A percentile compares a stretch with the other conserved stretches of the same genome.
Conservation (phyloP, 1,140 invertebrate species). For the Macrocentrus cingulum region DNA sequence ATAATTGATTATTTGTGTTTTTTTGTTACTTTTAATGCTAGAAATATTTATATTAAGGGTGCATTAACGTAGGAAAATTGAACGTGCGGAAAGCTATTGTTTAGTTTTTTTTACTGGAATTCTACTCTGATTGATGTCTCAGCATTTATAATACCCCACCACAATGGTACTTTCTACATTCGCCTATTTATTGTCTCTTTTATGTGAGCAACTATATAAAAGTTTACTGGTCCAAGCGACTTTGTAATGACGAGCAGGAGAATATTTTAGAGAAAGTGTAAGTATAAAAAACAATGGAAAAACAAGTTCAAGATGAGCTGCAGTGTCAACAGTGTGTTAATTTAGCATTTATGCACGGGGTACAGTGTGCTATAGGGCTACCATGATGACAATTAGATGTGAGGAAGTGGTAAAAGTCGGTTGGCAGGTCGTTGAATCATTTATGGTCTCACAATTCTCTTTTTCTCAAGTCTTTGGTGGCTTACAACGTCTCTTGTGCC, state of each 20-base stretch:
- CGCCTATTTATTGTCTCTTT: conserved; percentile 27
- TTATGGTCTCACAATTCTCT: conserved; percentile 11
- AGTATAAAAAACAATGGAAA: not conserved
- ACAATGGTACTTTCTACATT: conserved; percentile 22
- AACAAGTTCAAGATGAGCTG: not conserved
- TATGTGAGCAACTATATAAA: conserved; percentile 16
- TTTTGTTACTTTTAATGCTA: too few species aligned
- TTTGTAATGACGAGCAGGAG: not conserved
- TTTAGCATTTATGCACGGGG: too few species aligned
- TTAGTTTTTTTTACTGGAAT: not conserved
- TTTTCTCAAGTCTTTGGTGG: not conserved
- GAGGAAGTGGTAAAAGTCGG: conserved; percentile 18
- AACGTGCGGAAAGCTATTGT: conserved; percentile 13
- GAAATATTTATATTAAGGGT: too few species aligned
- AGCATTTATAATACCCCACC: conserved; percentile 1
- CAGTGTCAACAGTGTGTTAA: too few species aligned
- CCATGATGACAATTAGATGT: conserved; percentile 7
- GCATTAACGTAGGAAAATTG: not conserved
- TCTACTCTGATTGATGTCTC: not conserved
- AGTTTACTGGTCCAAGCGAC: conserved; percentile 1
- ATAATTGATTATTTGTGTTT: too few species aligned
- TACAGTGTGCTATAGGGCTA: too few species aligned
- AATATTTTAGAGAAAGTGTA: conserved; percentile 11
- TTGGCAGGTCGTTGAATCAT: conserved; percentile 20
- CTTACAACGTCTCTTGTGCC: not conserved